phyloP scores from a whole-genome alignment of 2,888 invertebrate species.

The Phalera bucephala region DNA sequence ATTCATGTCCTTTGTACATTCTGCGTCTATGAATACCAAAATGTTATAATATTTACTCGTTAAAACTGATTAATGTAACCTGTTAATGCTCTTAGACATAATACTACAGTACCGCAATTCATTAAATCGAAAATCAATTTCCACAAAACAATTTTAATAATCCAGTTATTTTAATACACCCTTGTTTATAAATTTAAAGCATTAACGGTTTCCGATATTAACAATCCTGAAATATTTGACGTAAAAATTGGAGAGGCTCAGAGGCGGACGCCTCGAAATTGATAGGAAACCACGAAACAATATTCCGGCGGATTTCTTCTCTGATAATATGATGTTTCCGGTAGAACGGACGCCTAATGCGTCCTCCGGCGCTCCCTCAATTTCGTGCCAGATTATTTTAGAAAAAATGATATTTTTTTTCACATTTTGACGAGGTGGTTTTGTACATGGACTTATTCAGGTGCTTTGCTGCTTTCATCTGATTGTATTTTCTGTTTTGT shows the following conservation, averaged over 20 bases:
- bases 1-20: no score
- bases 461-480: not conserved
- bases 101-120: no score
- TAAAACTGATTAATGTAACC: no score
- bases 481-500: no score
- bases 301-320: conserved; percentile 52
- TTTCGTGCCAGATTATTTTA: conserved; percentile 49
- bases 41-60: no score
- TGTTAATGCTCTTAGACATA: no score
- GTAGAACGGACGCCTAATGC: conserved; percentile 52
- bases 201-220: conserved; percentile 37
- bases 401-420: conserved; percentile 37
- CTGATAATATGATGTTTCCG: conserved; percentile 68
- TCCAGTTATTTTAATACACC: no score
- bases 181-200: no score
- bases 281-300: conserved; percentile 64
- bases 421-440: conserved; percentile 1
- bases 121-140: no score
- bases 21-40: no score
- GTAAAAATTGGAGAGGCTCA: conserved; percentile 29
- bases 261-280: conserved; percentile 39
- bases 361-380: conserved; percentile 44
- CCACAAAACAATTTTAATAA: no score
- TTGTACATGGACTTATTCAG: not conserved
- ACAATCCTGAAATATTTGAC: conserved; percentile 37